A percentile compares a stretch with the other conserved stretches of the same genome.
Evolutionary conservation across 2,113 vertebrate genomes (phyloP).

Genomic region (Plectropomus leopardus): DNA sequence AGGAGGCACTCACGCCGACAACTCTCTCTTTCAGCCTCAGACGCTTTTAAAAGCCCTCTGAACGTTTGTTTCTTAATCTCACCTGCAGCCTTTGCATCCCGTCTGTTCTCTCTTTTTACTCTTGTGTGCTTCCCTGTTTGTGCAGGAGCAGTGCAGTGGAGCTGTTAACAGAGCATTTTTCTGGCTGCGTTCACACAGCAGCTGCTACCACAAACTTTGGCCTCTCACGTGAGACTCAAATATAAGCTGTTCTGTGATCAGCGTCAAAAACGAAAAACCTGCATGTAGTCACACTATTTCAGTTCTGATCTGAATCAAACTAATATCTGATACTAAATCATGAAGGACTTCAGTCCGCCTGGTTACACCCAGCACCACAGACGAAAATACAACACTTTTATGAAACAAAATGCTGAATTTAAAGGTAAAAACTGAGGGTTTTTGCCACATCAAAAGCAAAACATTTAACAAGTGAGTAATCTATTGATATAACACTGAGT

Average conservation of each 20-base stretch:
- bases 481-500: too few species aligned
- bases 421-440: too few species aligned
- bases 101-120: not conserved
- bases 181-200: not conserved
- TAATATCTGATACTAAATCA: too few species aligned
- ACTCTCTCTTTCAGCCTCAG: constrained; percentile 21
- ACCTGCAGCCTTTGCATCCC: constrained; percentile 36
- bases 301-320: not conserved
- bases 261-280: not conserved
- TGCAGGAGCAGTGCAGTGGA: not conserved
- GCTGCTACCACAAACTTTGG: constrained; percentile 1
- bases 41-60: constrained; percentile 28
- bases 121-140: not conserved
- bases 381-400: too few species aligned
- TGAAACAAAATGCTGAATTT: too few species aligned
- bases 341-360: too few species aligned
- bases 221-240: constrained; percentile 1
- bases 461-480: too few species aligned
- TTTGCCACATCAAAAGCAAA: too few species aligned
- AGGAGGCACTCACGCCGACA: constrained; percentile 11
- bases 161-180: not conserved
- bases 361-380: too few species aligned
- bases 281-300: not conserved
- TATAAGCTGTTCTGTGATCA: too few species aligned
- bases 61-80: constrained; percentile 33